A percentile compares a stretch with the other conserved stretches of the same genome.
phyloP scores from a whole-genome alignment of 2,888 invertebrate species.

The Drosophila yooni region DNA sequence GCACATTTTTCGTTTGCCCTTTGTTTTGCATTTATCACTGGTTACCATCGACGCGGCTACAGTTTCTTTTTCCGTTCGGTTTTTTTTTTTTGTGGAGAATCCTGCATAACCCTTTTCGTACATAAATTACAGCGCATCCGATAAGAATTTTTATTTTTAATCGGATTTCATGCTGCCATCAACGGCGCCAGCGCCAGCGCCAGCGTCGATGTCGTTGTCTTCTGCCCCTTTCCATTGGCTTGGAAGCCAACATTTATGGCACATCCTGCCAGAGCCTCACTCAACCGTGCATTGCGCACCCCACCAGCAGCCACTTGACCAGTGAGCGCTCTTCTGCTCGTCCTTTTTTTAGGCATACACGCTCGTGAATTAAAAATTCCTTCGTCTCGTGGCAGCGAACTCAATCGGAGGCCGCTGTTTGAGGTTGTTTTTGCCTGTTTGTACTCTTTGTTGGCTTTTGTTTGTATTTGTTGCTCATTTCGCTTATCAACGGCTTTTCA shows the following conservation, averaged over 20 bases:
- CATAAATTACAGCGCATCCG: conserved; percentile 83
- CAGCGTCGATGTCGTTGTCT: conserved; percentile 43
- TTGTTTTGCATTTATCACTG: conserved; percentile 78
- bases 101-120: conserved; percentile 81
- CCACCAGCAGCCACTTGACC: conserved; percentile 67
- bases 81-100: conserved; percentile 24
- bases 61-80: conserved; percentile 58
- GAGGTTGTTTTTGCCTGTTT: conserved; percentile 40
- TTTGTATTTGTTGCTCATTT: conserved; percentile 73
- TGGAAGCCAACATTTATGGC: conserved; percentile 78
- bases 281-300: conserved; percentile 54
- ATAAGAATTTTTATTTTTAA: conserved; percentile 83
- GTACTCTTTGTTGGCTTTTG: conserved; percentile 49
- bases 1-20: conserved; percentile 73
- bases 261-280: conserved; percentile 66
- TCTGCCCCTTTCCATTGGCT: conserved; percentile 49
- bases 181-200: conserved; percentile 65
- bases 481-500: conserved; percentile 82
- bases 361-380: conserved; percentile 70
- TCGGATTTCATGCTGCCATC: conserved; percentile 82
- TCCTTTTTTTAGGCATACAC: conserved; percentile 37
- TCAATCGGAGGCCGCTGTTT: conserved; percentile 30
- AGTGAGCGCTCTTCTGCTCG: conserved; percentile 31
- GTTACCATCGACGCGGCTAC: conserved; percentile 76
- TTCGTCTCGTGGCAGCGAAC: conserved; percentile 45